Evolutionary conservation across 2,888 invertebrate genomes (phyloP).

Genomic region (Anodontia alba): DNA sequence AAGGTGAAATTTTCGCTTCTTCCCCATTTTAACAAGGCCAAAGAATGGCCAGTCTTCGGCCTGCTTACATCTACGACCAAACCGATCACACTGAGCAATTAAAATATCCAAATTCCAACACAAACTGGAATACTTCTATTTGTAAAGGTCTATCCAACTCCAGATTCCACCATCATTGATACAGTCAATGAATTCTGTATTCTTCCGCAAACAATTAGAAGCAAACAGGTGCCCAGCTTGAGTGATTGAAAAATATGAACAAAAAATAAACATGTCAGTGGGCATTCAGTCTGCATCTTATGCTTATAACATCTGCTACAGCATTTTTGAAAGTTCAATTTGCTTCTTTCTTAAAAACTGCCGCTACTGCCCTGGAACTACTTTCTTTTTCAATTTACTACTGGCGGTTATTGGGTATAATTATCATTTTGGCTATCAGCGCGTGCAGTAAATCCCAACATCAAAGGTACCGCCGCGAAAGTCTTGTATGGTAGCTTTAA

Average conservation of each 20-base stretch:
- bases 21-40: constrained; percentile 42
- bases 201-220: constrained; percentile 35
- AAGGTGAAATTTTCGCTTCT: constrained; percentile 55
- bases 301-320: no score
- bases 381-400: no score
- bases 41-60: neutral
- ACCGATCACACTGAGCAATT: neutral
- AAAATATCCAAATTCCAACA: neutral
- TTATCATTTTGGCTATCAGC: neutral
- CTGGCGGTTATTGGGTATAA: neutral
- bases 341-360: no score
- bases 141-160: neutral
- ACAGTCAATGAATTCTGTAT: constrained; percentile 43
- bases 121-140: neutral
- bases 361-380: no score
- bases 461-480: constrained; percentile 4
- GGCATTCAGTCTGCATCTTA: no score
- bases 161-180: constrained; percentile 62
- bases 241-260: neutral
- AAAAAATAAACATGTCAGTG: no score
- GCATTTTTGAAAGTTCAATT: no score
- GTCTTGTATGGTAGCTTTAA: no score
- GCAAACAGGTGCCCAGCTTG: constrained; percentile 24
- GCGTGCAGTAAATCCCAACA: neutral
- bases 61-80: neutral